Conservation (phyloP, 1,140 invertebrate genomes). For the Drosophila kikkawai region DNA sequence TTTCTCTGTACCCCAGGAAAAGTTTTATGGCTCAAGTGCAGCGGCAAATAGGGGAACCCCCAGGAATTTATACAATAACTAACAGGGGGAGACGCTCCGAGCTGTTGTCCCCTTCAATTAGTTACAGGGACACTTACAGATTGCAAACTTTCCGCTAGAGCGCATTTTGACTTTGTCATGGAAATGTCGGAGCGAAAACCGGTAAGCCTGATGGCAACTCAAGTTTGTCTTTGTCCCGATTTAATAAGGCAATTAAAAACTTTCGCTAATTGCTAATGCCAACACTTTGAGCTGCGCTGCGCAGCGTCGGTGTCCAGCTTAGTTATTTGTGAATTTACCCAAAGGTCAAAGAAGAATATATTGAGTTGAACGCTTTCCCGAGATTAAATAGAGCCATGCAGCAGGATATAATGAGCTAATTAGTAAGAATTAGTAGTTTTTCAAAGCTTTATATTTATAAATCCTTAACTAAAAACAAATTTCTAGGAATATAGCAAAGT, state of each 20-base stretch:
- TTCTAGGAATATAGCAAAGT: neutral
- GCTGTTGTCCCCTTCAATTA: slow-evolving; percentile 59
- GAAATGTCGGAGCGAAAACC: slow-evolving; percentile 10
- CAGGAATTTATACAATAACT: slow-evolving; percentile 15
- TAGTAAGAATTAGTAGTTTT: neutral
- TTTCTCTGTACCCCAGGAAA: slow-evolving; percentile 25
- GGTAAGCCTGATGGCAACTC: neutral
- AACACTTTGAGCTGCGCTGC: slow-evolving; percentile 23
- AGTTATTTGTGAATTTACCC: slow-evolving; percentile 1
- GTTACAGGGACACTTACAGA: slow-evolving; percentile 66
- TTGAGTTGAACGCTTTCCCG: neutral
- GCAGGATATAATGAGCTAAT: neutral
- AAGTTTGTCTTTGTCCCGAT: slow-evolving; percentile 61
- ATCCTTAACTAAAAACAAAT: neutral
- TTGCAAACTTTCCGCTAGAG: slow-evolving; percentile 65
- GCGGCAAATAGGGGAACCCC: slow-evolving; percentile 17
- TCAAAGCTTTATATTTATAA: neutral
- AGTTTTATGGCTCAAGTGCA: slow-evolving; percentile 52
- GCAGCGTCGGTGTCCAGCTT: slow-evolving; percentile 14
- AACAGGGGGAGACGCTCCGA: neutral
- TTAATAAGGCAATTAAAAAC: slow-evolving; percentile 78
- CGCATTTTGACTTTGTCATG: slow-evolving; percentile 40
- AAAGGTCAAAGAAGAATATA: slow-evolving; percentile 9
- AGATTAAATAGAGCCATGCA: neutral
- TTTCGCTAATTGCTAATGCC: slow-evolving; percentile 71